Conservation (phyloP, 2,797 vertebrate species). For the Mycteria americana region DNA sequence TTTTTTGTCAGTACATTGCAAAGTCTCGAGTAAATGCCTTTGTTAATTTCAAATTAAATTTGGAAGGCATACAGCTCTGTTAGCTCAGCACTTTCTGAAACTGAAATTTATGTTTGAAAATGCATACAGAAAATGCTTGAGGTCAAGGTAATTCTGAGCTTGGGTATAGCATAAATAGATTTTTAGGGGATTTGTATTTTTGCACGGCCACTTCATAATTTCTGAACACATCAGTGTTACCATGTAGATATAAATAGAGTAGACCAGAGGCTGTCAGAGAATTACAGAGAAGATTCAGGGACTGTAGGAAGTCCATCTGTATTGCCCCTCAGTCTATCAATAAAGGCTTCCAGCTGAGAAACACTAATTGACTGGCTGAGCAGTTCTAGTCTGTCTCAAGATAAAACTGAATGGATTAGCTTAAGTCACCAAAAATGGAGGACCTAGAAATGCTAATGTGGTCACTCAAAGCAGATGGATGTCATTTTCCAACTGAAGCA, state of each 20-base stretch:
- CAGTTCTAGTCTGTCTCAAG: not conserved
- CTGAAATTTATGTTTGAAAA: not conserved
- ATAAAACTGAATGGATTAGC: not conserved
- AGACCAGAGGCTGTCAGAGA: not conserved
- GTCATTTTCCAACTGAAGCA: not conserved
- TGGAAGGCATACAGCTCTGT: not conserved
- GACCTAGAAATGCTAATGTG: not conserved
- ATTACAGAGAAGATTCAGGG: not conserved
- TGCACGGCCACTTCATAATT: not conserved
- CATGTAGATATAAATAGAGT: not conserved
- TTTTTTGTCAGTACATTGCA: not conserved
- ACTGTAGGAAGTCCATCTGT: accelerated
- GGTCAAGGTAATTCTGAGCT: not conserved
- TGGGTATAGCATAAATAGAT: not conserved
- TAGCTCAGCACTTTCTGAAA: not conserved
- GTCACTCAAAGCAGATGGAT: not conserved
- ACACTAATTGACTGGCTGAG: not conserved
- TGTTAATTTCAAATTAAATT: not conserved
- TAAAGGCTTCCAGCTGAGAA: not conserved
- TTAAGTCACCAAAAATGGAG: not conserved
- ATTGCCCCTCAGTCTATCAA: not conserved
- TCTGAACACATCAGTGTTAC: not conserved
- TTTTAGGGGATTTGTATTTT: not conserved
- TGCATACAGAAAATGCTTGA: not conserved
- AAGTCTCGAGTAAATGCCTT: not conserved